Conservation (phyloP, 2,113 vertebrate species). For the Pluvialis apricaria region DNA sequence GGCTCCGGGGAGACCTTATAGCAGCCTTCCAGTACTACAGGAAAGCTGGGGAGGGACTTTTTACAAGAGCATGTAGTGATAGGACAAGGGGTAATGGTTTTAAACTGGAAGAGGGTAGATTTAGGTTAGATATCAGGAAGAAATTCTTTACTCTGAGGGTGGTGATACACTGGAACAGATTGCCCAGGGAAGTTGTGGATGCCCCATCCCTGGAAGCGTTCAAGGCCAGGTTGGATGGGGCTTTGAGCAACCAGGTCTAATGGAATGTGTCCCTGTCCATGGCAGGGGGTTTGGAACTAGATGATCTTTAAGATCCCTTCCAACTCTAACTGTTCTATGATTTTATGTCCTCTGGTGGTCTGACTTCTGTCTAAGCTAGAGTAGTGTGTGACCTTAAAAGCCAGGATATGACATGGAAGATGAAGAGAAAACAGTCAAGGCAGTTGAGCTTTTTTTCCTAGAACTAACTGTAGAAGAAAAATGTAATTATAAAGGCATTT, state of each 20-base stretch:
- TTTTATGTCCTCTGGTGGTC: neutral
- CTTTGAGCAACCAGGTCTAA: no score
- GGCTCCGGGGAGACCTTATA: neutral
- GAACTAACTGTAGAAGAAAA: neutral
- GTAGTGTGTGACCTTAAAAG: neutral
- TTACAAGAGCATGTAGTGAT: no score
- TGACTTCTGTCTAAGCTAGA: neutral
- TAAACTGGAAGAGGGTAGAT: no score
- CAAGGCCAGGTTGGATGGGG: no score
- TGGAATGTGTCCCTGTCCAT: neutral
- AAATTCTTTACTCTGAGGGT: no score
- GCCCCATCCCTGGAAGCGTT: no score
- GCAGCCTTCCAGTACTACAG: neutral
- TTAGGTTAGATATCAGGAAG: no score
- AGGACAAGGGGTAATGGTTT: no score
- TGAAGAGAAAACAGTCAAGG: neutral
- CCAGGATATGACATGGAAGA: neutral
- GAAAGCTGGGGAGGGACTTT: no score
- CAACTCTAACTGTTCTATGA: neutral
- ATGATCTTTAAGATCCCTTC: neutral
- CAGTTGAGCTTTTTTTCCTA: neutral
- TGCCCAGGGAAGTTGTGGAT: no score
- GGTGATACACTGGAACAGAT: no score
- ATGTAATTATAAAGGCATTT: neutral
- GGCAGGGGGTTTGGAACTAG: no score